Evolutionary conservation across 2,888 invertebrate genomes (phyloP).

Genomic region (Icerya purchasi): DNA sequence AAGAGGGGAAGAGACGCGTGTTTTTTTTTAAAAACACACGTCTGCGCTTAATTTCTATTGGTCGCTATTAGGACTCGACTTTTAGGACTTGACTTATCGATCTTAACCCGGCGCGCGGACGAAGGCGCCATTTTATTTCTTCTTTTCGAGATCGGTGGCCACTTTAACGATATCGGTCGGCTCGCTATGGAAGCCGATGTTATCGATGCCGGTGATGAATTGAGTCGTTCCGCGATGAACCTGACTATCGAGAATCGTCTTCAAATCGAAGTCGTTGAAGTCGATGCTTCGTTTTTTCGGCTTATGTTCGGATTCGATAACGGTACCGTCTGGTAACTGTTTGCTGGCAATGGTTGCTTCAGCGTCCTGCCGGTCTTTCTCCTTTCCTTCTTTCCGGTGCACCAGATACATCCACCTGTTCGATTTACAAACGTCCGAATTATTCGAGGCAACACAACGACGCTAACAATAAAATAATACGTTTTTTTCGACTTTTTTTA

Average conservation of each 20-base stretch:
- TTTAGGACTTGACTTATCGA: no score
- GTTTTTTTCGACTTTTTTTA: no score
- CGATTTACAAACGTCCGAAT: no score
- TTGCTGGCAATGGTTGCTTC: slow-evolving; percentile 6
- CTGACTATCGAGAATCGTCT: slow-evolving; percentile 14
- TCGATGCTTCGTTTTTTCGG: slow-evolving; percentile 14
- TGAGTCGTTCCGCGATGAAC: slow-evolving; percentile 13
- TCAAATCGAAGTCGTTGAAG: slow-evolving; percentile 15
- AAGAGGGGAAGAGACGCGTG: no score
- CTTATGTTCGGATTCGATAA: background rate
- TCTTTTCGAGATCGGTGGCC: no score
- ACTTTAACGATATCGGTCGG: background rate
- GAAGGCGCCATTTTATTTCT: no score
- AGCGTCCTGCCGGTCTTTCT: slow-evolving; percentile 5
- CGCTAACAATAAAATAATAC: no score
- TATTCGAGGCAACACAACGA: no score
- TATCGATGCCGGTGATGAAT: slow-evolving; percentile 14
- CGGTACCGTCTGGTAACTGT: slow-evolving; percentile 3
- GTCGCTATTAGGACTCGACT: no score
- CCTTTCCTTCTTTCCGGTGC: slow-evolving; percentile 32
- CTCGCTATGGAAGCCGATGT: slow-evolving; percentile 14
- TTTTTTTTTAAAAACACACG: no score
- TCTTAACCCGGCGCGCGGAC: background rate
- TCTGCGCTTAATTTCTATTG: no score
- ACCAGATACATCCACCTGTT: slow-evolving; percentile 45